Evolutionary conservation across 2,113 vertebrate species (phyloP).

Genomic region (Caretta caretta): DNA sequence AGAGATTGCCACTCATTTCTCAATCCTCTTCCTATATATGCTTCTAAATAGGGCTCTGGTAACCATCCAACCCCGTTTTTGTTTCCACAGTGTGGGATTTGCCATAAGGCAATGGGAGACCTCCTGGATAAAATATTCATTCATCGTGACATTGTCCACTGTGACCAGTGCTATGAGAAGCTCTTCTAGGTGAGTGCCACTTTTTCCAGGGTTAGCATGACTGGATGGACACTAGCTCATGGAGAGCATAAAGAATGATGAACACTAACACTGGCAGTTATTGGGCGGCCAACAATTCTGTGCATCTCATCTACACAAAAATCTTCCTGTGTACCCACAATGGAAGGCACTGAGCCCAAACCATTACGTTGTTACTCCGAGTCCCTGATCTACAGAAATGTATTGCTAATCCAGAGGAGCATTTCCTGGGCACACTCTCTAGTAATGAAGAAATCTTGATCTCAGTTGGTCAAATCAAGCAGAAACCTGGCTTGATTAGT

Average conservation of each 20-base stretch:
- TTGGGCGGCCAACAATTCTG: background rate
- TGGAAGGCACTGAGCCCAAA: background rate
- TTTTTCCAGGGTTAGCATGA: rapidly evolving
- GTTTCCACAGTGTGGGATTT: conserved; percentile 85
- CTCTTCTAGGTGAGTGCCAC: conserved; percentile 76
- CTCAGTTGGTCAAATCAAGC: background rate
- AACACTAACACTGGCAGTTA: background rate
- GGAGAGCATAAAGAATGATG: background rate
- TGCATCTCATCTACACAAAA: background rate
- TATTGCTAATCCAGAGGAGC: background rate
- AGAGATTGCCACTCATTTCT: background rate
- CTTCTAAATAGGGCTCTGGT: rapidly evolving
- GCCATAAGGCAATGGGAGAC: conserved; percentile 90
- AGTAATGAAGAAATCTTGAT: background rate
- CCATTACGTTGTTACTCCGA: background rate
- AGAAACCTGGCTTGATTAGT: background rate
- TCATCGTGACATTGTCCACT: conserved; percentile 87
- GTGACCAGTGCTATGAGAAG: conserved; percentile 88
- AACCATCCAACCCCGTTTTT: background rate
- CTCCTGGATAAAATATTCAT: conserved; percentile 88
- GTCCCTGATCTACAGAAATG: background rate
- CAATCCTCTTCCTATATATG: background rate
- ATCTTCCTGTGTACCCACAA: background rate
- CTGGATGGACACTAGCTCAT: background rate
- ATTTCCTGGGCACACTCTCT: background rate